Conservation (phyloP, 2,888 invertebrate genomes). For the Drosophila aldrichi region DNA sequence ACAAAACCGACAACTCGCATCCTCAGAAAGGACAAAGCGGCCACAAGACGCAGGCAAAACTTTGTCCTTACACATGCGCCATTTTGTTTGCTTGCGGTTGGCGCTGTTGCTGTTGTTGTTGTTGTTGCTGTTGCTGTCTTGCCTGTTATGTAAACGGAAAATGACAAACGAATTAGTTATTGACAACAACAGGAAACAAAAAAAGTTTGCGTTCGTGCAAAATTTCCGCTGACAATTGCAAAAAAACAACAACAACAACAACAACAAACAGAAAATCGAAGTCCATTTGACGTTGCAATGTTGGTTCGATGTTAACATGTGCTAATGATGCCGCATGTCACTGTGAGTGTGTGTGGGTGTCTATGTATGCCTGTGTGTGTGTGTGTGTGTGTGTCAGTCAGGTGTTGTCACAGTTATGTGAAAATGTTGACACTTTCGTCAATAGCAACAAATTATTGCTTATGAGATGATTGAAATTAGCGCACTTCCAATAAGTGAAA, state of each 20-base stretch:
- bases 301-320: constrained; percentile 33
- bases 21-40: constrained; percentile 57
- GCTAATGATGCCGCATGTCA: constrained; percentile 60
- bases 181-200: constrained; percentile 77
- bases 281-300: constrained; percentile 45
- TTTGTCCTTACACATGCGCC: constrained; percentile 72
- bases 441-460: constrained; percentile 54
- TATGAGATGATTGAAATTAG: constrained; percentile 14
- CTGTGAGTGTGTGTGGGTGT: constrained; percentile 7
- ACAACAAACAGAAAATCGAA: constrained; percentile 29
- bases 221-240: constrained; percentile 71
- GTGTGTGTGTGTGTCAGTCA: constrained; percentile 7
- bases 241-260: neutral
- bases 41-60: constrained; percentile 63
- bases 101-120: constrained; percentile 3
- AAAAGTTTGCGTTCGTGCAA: constrained; percentile 68
- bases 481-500: neutral
- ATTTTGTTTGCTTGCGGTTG: constrained; percentile 65
- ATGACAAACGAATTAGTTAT: constrained; percentile 81
- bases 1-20: constrained; percentile 61
- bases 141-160: constrained; percentile 76
- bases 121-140: constrained; percentile 14
- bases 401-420: constrained; percentile 39
- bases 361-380: constrained; percentile 8
- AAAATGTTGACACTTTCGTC: constrained; percentile 65